A percentile compares a stretch with the other conserved stretches of the same genome.
Conservation (phyloP, 2,797 vertebrate species). For the Fistularia tabacaria region DNA sequence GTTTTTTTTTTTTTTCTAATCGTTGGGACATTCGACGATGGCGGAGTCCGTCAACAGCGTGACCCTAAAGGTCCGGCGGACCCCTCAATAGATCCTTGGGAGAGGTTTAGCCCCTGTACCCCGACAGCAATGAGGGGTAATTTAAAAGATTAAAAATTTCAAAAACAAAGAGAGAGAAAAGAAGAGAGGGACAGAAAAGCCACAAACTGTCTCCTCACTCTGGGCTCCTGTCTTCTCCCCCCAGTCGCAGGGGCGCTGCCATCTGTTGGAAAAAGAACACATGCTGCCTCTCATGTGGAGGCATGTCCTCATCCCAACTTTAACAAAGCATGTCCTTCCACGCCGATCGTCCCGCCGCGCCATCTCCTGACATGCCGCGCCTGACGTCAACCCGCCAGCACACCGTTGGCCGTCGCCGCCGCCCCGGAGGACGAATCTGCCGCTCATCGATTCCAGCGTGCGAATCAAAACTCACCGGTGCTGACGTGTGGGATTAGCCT, state of each 20-base stretch:
- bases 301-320: slow-evolving; percentile 55
- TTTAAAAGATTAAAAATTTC: slow-evolving; percentile 64
- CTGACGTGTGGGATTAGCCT: slow-evolving; percentile 21
- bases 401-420: slow-evolving; percentile 27
- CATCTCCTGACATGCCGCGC: slow-evolving; percentile 39
- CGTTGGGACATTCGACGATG: slow-evolving; percentile 46
- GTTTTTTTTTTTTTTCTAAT: slow-evolving; percentile 11
- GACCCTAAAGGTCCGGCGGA: slow-evolving; percentile 46
- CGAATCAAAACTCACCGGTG: slow-evolving; percentile 12
- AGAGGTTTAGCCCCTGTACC: slow-evolving; percentile 59
- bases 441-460: slow-evolving; percentile 5
- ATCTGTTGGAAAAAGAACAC: slow-evolving; percentile 66
- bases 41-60: slow-evolving; percentile 24
- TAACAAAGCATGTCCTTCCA: slow-evolving; percentile 58
- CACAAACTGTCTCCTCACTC: slow-evolving; percentile 22
- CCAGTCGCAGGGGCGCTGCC: slow-evolving; percentile 53
- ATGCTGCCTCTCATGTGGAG: slow-evolving; percentile 62
- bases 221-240: slow-evolving; percentile 29
- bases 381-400: slow-evolving; percentile 53
- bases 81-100: slow-evolving; percentile 48
- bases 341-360: slow-evolving; percentile 36
- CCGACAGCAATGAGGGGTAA: slow-evolving; percentile 53
- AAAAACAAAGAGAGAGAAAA: not conserved
- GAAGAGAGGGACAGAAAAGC: slow-evolving; percentile 29
- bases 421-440: too few relatives aligned